These are phyloP conservation scores for Diloba caeruleocephala DNA, from an alignment of 2,888 invertebrate genomes.

Conservation along the genomic window DNA sequence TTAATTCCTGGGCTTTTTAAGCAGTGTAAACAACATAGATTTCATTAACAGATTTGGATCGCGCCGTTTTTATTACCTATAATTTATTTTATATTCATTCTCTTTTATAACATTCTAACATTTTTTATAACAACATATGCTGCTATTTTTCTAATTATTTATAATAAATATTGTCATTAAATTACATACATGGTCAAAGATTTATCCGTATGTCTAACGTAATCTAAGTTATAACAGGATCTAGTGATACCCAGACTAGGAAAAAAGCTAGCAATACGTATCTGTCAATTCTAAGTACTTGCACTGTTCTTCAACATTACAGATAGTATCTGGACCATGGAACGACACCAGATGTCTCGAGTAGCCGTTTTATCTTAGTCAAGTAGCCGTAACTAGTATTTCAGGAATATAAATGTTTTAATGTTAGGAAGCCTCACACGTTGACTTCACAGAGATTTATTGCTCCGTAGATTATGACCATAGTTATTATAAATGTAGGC, in stretches of 20 bases:
- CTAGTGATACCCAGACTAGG: conserved; percentile 32
- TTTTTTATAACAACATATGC: too few species aligned
- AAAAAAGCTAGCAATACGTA: conserved; percentile 49
- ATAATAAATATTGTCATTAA: too few species aligned
- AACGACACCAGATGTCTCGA: conserved; percentile 37
- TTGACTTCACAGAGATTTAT: conserved; percentile 10
- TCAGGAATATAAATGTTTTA: conserved; percentile 61
- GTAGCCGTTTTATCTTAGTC: conserved; percentile 47
- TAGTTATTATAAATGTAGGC: neutral
- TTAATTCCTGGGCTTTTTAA: conserved; percentile 54
- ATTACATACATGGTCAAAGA: too few species aligned
- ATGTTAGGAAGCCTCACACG: conserved; percentile 21
- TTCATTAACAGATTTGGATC: conserved; percentile 36
- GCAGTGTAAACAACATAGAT: conserved; percentile 34
- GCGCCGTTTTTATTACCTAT: conserved; percentile 32
- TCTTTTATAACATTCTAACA: too few species aligned
- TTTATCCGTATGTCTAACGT: conserved; percentile 25
- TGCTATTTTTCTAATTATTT: too few species aligned
- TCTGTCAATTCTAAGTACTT: conserved; percentile 63
- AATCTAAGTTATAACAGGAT: conserved; percentile 4
- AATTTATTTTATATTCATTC: too few species aligned
- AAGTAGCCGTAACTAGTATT: conserved; percentile 59
- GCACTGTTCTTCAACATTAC: conserved; percentile 56
- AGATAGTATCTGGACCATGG: conserved; percentile 60
- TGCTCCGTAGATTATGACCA: neutral